Percentiles rank a stretch among this genome's conserved stretches.
Evolutionary conservation across 2,797 vertebrate genomes (phyloP).

Genomic region (Cichlasoma orientale): DNA sequence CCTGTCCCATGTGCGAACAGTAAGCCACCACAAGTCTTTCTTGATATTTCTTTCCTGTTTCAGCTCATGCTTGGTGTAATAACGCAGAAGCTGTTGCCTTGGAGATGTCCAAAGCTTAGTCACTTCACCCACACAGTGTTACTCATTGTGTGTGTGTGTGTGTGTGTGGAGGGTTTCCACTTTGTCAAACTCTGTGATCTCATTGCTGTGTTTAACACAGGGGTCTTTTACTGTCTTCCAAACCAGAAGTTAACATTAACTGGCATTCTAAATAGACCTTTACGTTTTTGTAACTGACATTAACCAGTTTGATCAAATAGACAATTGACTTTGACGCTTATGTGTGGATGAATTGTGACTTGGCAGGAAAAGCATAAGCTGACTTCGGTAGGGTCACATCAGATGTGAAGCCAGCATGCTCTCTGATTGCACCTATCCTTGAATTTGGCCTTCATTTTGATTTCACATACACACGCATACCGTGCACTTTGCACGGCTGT

Average conservation of each 20-base stretch:
- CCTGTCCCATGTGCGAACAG: slow-evolving; percentile 22
- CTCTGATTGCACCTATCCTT: not conserved
- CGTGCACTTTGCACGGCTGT: not conserved
- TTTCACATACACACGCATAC: not conserved
- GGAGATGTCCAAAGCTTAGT: slow-evolving; percentile 43
- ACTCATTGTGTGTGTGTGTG: slow-evolving; percentile 41
- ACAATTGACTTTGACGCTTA: not conserved
- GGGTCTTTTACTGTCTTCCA: not conserved
- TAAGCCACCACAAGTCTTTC: not conserved
- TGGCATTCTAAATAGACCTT: not conserved
- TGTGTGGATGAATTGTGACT: not conserved
- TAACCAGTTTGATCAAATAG: not conserved
- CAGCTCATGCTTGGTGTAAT: slow-evolving; percentile 27
- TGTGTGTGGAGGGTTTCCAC: slow-evolving; percentile 4
- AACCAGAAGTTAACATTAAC: not conserved
- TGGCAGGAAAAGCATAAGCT: not conserved
- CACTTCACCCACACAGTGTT: slow-evolving; percentile 53
- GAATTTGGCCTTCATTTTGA: not conserved
- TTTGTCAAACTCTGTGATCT: not conserved
- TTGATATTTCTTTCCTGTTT: not conserved
- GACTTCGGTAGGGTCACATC: not conserved
- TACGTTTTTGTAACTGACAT: not conserved
- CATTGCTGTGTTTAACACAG: not conserved
- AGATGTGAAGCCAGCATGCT: not conserved
- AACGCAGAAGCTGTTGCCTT: slow-evolving; percentile 38